phyloP scores from a whole-genome alignment of 1,140 invertebrate species.

The Brachionus rotundiformis region DNA sequence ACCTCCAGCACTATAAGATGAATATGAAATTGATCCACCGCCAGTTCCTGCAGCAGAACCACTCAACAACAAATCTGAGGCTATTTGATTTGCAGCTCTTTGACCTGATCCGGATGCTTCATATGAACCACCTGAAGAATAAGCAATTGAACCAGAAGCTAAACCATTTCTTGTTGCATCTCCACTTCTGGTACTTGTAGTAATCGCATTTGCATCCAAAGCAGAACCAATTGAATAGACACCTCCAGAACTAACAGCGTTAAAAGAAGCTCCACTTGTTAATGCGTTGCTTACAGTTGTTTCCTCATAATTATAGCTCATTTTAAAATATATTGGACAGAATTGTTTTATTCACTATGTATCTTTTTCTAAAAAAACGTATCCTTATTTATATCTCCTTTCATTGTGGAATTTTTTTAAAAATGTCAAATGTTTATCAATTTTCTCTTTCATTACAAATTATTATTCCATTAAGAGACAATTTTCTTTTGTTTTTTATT shows the following conservation, averaged over 20 bases:
- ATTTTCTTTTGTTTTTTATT: neutral
- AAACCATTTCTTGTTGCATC: neutral
- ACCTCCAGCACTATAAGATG: too few relatives aligned
- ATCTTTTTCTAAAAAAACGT: neutral
- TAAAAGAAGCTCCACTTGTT: neutral
- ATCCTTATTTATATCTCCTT: neutral
- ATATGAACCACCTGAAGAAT: neutral
- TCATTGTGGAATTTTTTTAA: neutral
- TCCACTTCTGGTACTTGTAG: neutral
- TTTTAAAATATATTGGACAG: neutral
- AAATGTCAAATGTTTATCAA: neutral
- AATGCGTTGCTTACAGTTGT: neutral
- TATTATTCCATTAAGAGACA: neutral
- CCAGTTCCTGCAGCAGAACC: too few relatives aligned
- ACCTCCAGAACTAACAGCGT: neutral
- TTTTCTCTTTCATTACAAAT: neutral
- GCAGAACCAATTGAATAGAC: neutral
- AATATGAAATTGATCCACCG: too few relatives aligned
- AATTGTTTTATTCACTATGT: neutral
- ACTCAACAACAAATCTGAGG: neutral
- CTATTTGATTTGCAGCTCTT: neutral
- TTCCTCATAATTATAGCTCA: conserved; percentile 27
- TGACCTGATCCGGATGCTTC: neutral
- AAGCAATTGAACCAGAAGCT: neutral
- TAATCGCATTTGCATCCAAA: neutral